Evolutionary conservation across 2,888 invertebrate species (phyloP), one percentile per base, ranked within the genome.

Genomic region (Halictus ligatus): DNA sequence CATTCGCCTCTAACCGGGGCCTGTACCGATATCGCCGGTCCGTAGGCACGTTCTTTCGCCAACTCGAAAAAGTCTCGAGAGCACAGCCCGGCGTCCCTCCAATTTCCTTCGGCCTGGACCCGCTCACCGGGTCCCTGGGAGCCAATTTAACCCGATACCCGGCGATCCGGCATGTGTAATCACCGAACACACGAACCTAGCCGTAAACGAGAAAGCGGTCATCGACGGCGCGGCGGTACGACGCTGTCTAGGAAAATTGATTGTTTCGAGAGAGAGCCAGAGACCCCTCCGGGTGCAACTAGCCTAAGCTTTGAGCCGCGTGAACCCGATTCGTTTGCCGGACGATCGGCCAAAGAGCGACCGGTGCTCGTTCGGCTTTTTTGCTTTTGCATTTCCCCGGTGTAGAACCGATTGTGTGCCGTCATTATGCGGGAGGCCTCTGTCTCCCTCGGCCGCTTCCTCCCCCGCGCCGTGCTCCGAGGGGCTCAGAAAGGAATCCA

Each of bases 401-500:
- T 58, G n/a, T 58, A 15, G 29, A 29, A 29, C 13, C 1, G 15
- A 29, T 29, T 7, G 29, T 29, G 2, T 12, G 6, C 25, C 2
- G 29, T 8, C 29, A 64, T 64, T 64, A 64, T 64, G 29, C 64
- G 18, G 15, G 15, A 29, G 15, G 29, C 15, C 29, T 21, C 12
- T n/a, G 0, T 1, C 12, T n/a, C n/a, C 12, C 12, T 12, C 35
- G 35, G 4, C 35, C 4, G 35, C 35, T 35, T 35, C 5, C 35
- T 35, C 1, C 35, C 35, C 35, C 35, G 35, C 35, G 35, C 25
- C 67, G 64, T 71, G 48, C 64, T 10, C 29, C 25, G 81, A 58
- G 71, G 79, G 80, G 80, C 60, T 25, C 81, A 86, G 81, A 90
- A 90, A 89, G 90, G 86, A 85, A 84, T 87, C 79, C 87, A 89